phyloP scores from a whole-genome alignment of 2,888 invertebrate species.

The Desoria tigrina region DNA sequence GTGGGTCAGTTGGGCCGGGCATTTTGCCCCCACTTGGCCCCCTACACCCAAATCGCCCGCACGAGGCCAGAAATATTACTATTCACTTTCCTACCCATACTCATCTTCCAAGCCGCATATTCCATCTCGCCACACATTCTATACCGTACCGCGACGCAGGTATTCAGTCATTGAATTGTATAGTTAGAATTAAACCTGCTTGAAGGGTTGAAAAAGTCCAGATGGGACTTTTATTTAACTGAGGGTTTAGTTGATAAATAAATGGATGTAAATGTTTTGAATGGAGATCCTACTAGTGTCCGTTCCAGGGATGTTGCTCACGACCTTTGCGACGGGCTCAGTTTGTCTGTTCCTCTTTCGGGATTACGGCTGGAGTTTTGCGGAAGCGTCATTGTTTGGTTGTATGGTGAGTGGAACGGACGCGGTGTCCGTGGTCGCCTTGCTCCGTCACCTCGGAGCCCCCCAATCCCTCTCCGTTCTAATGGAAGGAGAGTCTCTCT shows the following conservation, averaged over 20 bases:
- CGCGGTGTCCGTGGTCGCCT: conserved; percentile 60
- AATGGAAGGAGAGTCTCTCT: conserved; percentile 60
- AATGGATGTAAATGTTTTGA: no score
- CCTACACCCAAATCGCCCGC: conserved; percentile 44
- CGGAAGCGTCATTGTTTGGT: conserved; percentile 57
- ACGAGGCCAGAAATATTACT: conserved; percentile 47
- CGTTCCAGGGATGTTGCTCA: conserved; percentile 48
- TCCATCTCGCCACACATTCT: conserved; percentile 49
- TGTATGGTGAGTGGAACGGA: conserved; percentile 58
- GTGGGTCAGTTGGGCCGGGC: conserved; percentile 43
- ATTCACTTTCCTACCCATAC: conserved; percentile 47
- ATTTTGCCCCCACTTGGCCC: conserved; percentile 33
- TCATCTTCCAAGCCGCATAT: conserved; percentile 52
- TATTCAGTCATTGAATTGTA: conserved; percentile 1
- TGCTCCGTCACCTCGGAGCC: conserved; percentile 57
- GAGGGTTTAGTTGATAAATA: no score
- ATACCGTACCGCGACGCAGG: conserved; percentile 29
- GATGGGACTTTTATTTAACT: no score
- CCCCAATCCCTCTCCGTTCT: conserved; percentile 56
- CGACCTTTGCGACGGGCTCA: conserved; percentile 47
- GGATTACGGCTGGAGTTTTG: conserved; percentile 46
- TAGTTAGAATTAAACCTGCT: no score
- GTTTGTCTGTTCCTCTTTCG: conserved; percentile 39
- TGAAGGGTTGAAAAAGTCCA: neutral
- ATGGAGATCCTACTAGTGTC: no score